These are phyloP conservation scores for Ammodramus savannarum DNA, from an alignment of 2,113 vertebrate species.

Conservation along the genomic window DNA sequence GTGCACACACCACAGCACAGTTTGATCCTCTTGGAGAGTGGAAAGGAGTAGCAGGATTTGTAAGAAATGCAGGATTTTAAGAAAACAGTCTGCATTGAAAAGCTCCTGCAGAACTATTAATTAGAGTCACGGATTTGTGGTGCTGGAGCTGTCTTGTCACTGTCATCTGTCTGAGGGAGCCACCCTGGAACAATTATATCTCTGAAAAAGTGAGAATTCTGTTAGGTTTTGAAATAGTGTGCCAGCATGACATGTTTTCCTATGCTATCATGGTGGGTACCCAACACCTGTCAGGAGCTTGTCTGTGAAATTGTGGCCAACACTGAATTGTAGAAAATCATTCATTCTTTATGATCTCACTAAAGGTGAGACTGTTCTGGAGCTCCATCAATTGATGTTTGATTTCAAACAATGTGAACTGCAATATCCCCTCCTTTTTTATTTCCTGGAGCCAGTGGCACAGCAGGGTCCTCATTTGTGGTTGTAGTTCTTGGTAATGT, in stretches of 20 bases:
- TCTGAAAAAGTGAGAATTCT: not conserved
- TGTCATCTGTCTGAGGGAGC: not conserved
- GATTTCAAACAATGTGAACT: not conserved
- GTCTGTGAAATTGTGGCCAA: not conserved
- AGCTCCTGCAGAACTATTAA: not conserved
- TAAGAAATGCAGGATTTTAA: not conserved
- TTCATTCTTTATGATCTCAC: not conserved
- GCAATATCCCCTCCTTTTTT: not conserved
- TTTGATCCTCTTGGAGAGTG: not conserved
- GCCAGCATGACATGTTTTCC: not conserved
- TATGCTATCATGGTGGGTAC: not conserved
- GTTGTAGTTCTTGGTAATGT: not conserved
- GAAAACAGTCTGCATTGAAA: not conserved
- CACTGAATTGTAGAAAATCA: not conserved
- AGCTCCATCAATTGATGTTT: not conserved
- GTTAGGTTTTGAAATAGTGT: not conserved
- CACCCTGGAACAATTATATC: not conserved
- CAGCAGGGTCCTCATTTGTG: not conserved
- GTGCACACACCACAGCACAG: rapidly evolving
- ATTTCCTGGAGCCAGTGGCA: not conserved
- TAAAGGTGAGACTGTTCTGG: not conserved
- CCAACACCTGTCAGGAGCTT: not conserved
- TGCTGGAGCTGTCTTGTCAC: not conserved
- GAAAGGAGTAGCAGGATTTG: not conserved
- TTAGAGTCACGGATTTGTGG: not conserved